Percentiles rank a stretch among this genome's conserved stretches.
These are phyloP conservation scores for Saccostrea glomerata DNA, from an alignment of 1,140 invertebrate species.

Conservation along the genomic window DNA sequence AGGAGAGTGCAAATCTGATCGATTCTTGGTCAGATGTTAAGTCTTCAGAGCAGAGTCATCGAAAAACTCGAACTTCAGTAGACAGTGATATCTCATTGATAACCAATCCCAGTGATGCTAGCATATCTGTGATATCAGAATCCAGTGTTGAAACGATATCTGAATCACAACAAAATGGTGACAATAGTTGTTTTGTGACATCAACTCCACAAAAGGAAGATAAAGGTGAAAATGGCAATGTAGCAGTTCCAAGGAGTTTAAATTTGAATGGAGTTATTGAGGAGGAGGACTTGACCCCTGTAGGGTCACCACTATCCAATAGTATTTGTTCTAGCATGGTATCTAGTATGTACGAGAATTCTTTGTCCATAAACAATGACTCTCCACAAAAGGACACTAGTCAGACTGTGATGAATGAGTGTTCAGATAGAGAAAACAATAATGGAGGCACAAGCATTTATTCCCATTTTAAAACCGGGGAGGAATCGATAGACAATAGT, in stretches of 20 bases:
- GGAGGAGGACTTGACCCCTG: constrained; percentile 59
- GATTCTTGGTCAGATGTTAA: constrained; percentile 56
- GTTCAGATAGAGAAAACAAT: constrained; percentile 24
- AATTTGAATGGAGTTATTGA: constrained; percentile 44
- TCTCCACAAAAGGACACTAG: constrained; percentile 22
- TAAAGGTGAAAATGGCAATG: not conserved
- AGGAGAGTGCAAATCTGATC: not conserved
- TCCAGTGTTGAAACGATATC: constrained; percentile 44
- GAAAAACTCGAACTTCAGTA: constrained; percentile 55
- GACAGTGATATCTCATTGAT: constrained; percentile 76
- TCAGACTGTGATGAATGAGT: constrained; percentile 1
- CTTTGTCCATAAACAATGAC: constrained; percentile 50
- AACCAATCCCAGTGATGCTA: constrained; percentile 70
- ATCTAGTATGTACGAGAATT: constrained; percentile 74
- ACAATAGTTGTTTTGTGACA: not conserved
- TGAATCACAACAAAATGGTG: constrained; percentile 1
- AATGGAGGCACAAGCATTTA: constrained; percentile 17
- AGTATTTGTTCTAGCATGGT: constrained; percentile 75
- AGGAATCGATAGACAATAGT: constrained; percentile 13
- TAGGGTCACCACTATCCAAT: constrained; percentile 69
- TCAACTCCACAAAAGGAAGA: constrained; percentile 30
- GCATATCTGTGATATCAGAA: constrained; percentile 67
- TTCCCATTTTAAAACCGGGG: constrained; percentile 17
- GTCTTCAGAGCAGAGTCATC: constrained; percentile 14
- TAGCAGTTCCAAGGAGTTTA: not conserved